phyloP scores from a whole-genome alignment of 2,888 invertebrate species.

The Monoplex corrugatus region DNA sequence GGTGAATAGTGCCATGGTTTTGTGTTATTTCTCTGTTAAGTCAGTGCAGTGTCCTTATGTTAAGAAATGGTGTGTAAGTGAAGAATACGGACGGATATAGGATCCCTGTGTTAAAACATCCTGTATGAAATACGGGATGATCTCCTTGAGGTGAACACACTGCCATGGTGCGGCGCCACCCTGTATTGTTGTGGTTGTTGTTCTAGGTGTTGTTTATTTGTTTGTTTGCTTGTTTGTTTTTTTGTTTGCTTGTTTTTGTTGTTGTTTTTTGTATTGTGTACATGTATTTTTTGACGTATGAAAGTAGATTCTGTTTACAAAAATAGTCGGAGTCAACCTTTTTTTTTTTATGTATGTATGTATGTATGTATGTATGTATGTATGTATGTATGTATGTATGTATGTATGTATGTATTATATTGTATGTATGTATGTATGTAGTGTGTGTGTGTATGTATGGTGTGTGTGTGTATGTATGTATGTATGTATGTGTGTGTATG shows the following conservation, averaged over 20 bases:
- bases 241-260: not conserved
- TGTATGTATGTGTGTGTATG: not conserved
- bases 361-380: not conserved
- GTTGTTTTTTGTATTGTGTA: not conserved
- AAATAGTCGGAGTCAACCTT: no score
- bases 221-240: not conserved
- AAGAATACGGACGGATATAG: no score
- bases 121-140: no score
- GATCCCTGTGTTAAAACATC: no score
- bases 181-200: not conserved
- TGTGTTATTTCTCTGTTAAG: no score
- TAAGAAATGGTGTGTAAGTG: no score
- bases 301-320: no score
- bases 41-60: no score
- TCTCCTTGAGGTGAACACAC: no score
- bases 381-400: not conserved
- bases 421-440: not conserved
- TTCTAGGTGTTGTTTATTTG: not conserved
- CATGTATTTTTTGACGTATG: not conserved
- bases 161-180: no score
- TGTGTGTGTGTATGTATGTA: not conserved
- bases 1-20: no score
- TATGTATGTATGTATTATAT: not conserved
- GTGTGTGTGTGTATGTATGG: conserved; percentile 1
- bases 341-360: no score